A percentile compares a stretch with the other conserved stretches of the same genome.
Evolutionary conservation across 2,888 invertebrate genomes (phyloP).

Genomic region (Molanna angustata): DNA sequence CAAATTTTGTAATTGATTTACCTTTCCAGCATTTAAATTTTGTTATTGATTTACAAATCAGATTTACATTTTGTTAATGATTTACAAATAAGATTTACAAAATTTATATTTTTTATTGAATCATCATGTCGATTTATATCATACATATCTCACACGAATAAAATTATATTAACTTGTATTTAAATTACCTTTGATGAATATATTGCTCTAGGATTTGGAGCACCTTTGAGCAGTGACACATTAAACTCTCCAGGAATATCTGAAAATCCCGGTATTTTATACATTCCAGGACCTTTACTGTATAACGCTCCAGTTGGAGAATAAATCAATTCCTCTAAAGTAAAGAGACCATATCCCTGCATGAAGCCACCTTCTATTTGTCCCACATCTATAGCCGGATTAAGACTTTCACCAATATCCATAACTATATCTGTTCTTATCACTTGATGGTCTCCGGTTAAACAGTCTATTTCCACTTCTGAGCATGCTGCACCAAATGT

Average conservation of each 20-base stretch:
- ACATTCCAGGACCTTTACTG: conserved; percentile 89
- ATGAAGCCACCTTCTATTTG: conserved; percentile 95
- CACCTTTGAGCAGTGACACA: conserved; percentile 87
- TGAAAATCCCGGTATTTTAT: conserved; percentile 90
- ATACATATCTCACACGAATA: no score
- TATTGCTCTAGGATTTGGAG: conserved; percentile 85
- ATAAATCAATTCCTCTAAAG: conserved; percentile 85
- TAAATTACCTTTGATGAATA: conserved; percentile 96
- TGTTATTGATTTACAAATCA: no score
- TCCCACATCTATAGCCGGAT: conserved; percentile 95
- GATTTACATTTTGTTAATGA: no score
- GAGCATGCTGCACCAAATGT: conserved; percentile 84
- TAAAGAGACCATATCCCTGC: conserved; percentile 92
- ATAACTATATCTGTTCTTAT: conserved; percentile 90
- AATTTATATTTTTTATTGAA: no score
- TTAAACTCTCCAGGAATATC: conserved; percentile 92
- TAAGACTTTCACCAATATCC: conserved; percentile 93
- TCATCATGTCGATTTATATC: no score
- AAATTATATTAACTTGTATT: no score
- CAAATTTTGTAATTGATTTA: no score
- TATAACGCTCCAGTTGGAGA: conserved; percentile 78
- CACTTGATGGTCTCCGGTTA: conserved; percentile 91
- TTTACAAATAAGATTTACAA: no score
- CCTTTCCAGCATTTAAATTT: no score
- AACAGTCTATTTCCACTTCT: conserved; percentile 90